Conservation (phyloP, 2,113 vertebrate genomes). For the Lipophrys pholis region DNA sequence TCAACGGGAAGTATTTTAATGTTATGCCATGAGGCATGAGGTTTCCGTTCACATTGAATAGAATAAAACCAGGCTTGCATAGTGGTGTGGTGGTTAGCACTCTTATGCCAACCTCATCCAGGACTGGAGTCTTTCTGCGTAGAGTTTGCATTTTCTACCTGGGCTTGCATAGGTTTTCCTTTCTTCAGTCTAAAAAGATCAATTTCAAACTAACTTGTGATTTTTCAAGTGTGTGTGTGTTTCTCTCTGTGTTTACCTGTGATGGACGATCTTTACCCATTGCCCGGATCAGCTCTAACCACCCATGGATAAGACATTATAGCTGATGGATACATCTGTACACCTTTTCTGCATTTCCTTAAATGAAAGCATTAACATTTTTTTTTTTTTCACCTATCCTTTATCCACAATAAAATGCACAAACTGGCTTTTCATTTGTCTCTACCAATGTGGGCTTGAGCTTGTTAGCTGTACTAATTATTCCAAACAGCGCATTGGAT, state of each 20-base stretch:
- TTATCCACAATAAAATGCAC: conserved; percentile 13
- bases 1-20: conserved; percentile 39
- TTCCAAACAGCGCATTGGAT: conserved; percentile 70
- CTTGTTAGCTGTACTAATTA: conserved; percentile 79
- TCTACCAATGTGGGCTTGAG: conserved; percentile 57
- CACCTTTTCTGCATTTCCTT: neutral
- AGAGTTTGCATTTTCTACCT: too few relatives aligned
- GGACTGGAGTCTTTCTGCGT: too few relatives aligned
- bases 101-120: too few relatives aligned
- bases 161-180: too few relatives aligned
- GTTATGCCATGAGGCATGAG: neutral
- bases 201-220: too few relatives aligned
- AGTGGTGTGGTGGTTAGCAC: too few relatives aligned
- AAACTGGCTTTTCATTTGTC: conserved; percentile 37
- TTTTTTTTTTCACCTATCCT: conserved; percentile 10
- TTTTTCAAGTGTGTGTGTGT: too few relatives aligned
- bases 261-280: too few relatives aligned
- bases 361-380: neutral
- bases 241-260: too few relatives aligned
- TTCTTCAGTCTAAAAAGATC: too few relatives aligned
- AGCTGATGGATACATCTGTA: neutral
- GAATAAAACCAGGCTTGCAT: neutral
- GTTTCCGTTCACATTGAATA: neutral
- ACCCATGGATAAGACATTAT: too few relatives aligned
- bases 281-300: too few relatives aligned